These are phyloP conservation scores for Strigamia maritima DNA, from an alignment of 2,888 invertebrate species.

Conservation along the genomic window DNA sequence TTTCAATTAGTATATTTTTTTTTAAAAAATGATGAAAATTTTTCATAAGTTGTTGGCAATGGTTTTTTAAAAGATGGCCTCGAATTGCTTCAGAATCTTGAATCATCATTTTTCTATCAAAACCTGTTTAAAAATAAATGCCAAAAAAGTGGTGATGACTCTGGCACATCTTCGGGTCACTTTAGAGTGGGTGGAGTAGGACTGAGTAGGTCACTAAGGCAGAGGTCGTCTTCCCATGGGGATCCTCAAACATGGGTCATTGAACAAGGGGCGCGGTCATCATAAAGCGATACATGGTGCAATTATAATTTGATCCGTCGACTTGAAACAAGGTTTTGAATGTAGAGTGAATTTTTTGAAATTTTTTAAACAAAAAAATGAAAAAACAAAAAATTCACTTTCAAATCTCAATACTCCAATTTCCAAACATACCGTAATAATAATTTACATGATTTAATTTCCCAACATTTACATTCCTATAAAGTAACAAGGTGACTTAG, in stretches of 20 bases:
- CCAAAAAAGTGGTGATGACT: conserved; percentile 2
- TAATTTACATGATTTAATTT: not conserved
- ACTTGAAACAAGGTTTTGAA: not conserved
- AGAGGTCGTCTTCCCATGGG: conserved; percentile 23
- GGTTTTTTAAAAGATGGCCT: not conserved
- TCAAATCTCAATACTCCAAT: not conserved
- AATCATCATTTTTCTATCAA: not conserved
- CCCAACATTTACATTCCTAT: not conserved
- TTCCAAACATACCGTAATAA: not conserved
- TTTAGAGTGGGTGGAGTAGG: conserved; percentile 6
- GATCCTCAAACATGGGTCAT: conserved; percentile 13
- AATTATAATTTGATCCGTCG: not conserved
- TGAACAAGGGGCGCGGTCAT: conserved; percentile 22
- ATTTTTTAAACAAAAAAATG: not conserved
- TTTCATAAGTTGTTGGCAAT: not conserved
- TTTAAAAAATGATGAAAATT: not conserved
- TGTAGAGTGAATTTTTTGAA: not conserved
- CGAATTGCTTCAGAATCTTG: not conserved
- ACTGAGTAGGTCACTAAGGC: conserved; percentile 23
- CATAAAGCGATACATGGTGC: not conserved
- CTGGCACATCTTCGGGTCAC: conserved; percentile 11
- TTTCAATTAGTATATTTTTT: not conserved
- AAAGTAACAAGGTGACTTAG: not conserved
- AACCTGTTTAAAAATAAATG: conserved; percentile 25
- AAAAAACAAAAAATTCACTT: not conserved